Evolutionary conservation across 2,797 vertebrate species (phyloP), one percentile per base, ranked within the genome.

Genomic region (Mus minutoides): DNA sequence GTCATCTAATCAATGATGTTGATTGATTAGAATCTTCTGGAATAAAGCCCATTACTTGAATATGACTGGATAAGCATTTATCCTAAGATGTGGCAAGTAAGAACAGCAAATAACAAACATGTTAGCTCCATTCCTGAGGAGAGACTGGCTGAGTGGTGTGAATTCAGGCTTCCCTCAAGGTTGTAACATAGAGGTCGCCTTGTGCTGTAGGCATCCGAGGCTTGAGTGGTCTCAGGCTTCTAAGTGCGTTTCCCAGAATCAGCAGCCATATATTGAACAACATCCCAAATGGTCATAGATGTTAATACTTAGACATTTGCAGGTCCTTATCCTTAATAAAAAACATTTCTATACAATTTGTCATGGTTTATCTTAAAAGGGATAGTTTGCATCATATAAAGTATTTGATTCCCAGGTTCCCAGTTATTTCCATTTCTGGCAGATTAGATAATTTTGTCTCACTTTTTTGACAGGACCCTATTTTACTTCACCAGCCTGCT

Each of bases 31-130:
- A 37, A 89, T n/a, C 19, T 43, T 89, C 54, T 94, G 37, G 90
- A 86, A 17, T 29, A 96, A 82, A n/a, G 21, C 1, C 83, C 49
- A 90, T 79, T 95, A 54, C 26, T 94, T 88, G 49, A 85, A 56
- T 58, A 87, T 92, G 64, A 19, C 40, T 92, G 1, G 75, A 22
- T 69, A 91, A 91, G 62, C 89, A 86, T 86, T 69, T 77, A 87
- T 46, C 43, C 46, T 26, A 58, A 91, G 67, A 71, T 12, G 10
- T 78, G 84, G 60, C 31, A 95, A 91, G 40, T 69, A 75, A 82
- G 54, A 87, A 77, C 9, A 91, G 37, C 9, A 86, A 77, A 62
- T 22, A 94, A 34, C 7, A 88, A 95, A 80, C 31, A 11, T 34
- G 52, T 77, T 87, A 54, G n/a, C 52, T 58, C 58, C 64, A 10